Conservation (phyloP, 2,797 vertebrate species). For the Fundulus diaphanus region DNA sequence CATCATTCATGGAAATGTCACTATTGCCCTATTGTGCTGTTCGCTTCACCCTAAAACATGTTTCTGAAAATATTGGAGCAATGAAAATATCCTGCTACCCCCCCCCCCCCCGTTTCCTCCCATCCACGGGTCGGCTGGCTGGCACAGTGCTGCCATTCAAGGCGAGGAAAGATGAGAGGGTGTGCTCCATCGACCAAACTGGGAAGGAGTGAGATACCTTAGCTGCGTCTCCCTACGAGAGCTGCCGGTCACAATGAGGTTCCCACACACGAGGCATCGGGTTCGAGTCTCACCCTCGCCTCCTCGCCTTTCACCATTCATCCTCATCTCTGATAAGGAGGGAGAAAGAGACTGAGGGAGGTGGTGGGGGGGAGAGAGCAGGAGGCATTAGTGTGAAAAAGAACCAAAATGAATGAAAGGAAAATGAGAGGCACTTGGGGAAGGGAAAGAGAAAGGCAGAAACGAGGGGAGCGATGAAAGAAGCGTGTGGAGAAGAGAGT, state of each 20-base stretch:
- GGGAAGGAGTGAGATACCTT: constrained; percentile 59
- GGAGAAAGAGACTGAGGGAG: constrained; percentile 37
- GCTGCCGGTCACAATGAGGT: constrained; percentile 64
- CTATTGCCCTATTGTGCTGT: neutral
- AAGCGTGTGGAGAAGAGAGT: constrained; percentile 22
- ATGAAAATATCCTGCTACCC: constrained; percentile 32
- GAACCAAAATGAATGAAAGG: constrained; percentile 45
- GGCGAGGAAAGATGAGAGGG: constrained; percentile 69
- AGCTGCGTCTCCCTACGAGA: constrained; percentile 42
- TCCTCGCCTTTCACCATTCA: constrained; percentile 78
- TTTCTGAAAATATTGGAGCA: constrained; percentile 21
- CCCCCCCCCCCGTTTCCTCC: neutral
- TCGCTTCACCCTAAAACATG: constrained; percentile 6
- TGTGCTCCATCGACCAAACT: constrained; percentile 63
- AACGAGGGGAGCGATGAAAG: constrained; percentile 29
- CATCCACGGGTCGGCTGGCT: constrained; percentile 16
- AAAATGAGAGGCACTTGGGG: constrained; percentile 50
- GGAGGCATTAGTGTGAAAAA: constrained; percentile 54
- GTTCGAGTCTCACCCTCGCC: constrained; percentile 69
- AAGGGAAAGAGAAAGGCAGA: constrained; percentile 26
- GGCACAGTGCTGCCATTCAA: constrained; percentile 66
- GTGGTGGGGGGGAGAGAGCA: constrained; percentile 15
- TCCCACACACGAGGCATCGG: constrained; percentile 79
- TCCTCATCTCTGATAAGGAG: constrained; percentile 60
- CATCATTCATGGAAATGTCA: neutral